Percentiles rank a stretch among this genome's conserved stretches.
Conservation (phyloP, 2,888 invertebrate genomes). For the Drosophila gaucha region DNA sequence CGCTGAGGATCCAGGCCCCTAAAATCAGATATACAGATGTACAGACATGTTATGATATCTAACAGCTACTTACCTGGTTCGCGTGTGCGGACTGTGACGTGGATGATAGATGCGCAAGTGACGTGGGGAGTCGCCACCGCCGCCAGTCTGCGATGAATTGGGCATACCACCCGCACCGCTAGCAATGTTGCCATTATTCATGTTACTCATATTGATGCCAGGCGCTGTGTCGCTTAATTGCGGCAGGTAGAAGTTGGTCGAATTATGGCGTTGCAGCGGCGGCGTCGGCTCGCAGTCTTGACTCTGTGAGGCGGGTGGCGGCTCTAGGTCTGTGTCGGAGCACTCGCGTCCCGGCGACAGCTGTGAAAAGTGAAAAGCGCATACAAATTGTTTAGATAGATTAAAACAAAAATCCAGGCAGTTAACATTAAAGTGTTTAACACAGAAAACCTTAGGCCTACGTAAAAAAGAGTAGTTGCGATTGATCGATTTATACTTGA, state of each 20-base stretch:
- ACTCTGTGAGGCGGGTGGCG: slow-evolving; percentile 96
- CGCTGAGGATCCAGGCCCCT: slow-evolving; percentile 88
- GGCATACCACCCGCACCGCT: slow-evolving; percentile 55
- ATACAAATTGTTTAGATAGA: slow-evolving; percentile 2
- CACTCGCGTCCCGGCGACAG: slow-evolving; percentile 93
- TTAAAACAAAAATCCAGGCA: slow-evolving; percentile 3
- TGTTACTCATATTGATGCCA: slow-evolving; percentile 44
- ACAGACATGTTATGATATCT: not conserved
- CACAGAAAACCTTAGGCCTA: slow-evolving; percentile 44
- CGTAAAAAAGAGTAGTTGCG: slow-evolving; percentile 41
- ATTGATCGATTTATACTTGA: slow-evolving; percentile 49
- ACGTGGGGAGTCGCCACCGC: slow-evolving; percentile 86
- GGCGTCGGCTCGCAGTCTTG: slow-evolving; percentile 97
- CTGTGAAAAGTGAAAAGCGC: slow-evolving; percentile 83
- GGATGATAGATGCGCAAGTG: slow-evolving; percentile 85
- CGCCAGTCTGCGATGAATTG: slow-evolving; percentile 47
- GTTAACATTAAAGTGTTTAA: slow-evolving; percentile 7
- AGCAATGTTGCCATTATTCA: slow-evolving; percentile 71
- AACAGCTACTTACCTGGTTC: slow-evolving; percentile 86
- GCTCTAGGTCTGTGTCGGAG: slow-evolving; percentile 93
- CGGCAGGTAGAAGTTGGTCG: slow-evolving; percentile 94
- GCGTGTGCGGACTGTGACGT: slow-evolving; percentile 92
- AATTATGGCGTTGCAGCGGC: slow-evolving; percentile 93
- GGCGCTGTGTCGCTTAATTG: slow-evolving; percentile 85
- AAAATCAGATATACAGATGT: not conserved